Conservation (phyloP, 2,888 invertebrate genomes). For the Tiliacea aurago region DNA sequence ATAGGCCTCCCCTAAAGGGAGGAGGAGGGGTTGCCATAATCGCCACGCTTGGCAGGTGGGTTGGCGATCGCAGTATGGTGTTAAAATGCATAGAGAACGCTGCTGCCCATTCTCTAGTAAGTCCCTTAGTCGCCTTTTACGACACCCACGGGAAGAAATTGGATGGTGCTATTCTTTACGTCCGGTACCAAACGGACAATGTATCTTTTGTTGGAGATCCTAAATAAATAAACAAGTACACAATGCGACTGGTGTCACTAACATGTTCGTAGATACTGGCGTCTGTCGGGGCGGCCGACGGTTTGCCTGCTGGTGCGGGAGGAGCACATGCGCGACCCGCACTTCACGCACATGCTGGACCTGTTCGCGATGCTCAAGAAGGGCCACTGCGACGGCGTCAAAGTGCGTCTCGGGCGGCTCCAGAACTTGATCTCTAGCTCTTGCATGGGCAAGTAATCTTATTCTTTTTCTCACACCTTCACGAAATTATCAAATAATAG, state of each 20-base stretch:
- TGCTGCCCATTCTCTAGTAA: no score
- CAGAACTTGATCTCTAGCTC: slow-evolving; percentile 99
- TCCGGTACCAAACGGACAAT: no score
- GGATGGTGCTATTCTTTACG: no score
- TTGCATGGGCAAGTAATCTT: slow-evolving; percentile 93
- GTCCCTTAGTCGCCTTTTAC: no score
- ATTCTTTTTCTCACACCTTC: neutral
- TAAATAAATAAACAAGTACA: neutral
- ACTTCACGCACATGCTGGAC: slow-evolving; percentile 99
- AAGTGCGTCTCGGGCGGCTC: slow-evolving; percentile 97
- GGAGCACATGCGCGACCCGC: slow-evolving; percentile 98
- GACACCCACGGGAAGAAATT: no score
- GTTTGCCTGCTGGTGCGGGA: slow-evolving; percentile 98
- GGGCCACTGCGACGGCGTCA: slow-evolving; percentile 98
- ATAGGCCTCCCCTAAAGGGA: no score
- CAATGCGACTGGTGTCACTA: neutral
- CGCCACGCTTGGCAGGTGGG: no score
- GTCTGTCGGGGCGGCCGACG: slow-evolving; percentile 98
- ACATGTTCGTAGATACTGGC: slow-evolving; percentile 93
- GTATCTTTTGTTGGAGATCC: neutral
- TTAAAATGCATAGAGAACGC: no score
- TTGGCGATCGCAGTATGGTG: no score
- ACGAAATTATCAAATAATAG: neutral
- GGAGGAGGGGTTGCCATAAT: no score
- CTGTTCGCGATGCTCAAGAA: slow-evolving; percentile 99